These are phyloP conservation scores for Dermatemys mawii DNA, from an alignment of 2,113 vertebrate species.

Conservation along the genomic window DNA sequence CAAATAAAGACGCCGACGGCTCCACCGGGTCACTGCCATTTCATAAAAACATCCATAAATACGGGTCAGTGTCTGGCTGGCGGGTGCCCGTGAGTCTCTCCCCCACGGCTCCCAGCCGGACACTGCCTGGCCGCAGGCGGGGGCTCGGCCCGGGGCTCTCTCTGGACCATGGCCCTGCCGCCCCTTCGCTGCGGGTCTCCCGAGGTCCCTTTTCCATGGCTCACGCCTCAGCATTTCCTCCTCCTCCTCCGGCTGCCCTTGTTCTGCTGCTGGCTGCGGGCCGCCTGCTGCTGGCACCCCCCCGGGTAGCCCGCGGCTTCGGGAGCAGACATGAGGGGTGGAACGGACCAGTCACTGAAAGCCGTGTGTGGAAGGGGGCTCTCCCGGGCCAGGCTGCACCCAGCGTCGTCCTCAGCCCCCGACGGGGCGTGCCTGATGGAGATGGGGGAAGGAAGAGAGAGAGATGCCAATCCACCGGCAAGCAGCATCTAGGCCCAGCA, in stretches of 20 bases:
- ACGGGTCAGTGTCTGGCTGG: slow-evolving; percentile 78
- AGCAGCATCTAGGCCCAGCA: not conserved
- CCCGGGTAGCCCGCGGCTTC: slow-evolving; percentile 81
- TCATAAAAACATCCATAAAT: slow-evolving; percentile 85
- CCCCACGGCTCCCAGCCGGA: too few species aligned
- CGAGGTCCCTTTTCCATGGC: not conserved
- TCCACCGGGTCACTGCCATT: slow-evolving; percentile 63
- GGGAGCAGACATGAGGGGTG: slow-evolving; percentile 80
- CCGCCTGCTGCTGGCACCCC: slow-evolving; percentile 77
- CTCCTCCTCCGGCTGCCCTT: slow-evolving; percentile 72
- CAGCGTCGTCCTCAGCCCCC: fast-evolving
- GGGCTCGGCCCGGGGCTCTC: not conserved
- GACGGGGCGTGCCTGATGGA: slow-evolving; percentile 27
- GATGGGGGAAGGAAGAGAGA: not conserved
- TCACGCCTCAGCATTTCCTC: slow-evolving; percentile 73
- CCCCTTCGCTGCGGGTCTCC: not conserved
- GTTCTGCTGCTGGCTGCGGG: slow-evolving; percentile 61
- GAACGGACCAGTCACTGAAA: slow-evolving; percentile 79
- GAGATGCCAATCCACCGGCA: not conserved
- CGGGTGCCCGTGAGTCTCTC: not conserved
- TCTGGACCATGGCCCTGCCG: not conserved
- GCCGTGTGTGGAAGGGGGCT: slow-evolving; percentile 22
- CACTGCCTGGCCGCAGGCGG: not conserved
- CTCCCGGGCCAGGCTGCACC: not conserved
- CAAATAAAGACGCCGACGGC: slow-evolving; percentile 28